Percentiles rank a stretch among this genome's conserved stretches.
phyloP scores from a whole-genome alignment of 1,140 invertebrate species.

The Drosophila tsacasi region DNA sequence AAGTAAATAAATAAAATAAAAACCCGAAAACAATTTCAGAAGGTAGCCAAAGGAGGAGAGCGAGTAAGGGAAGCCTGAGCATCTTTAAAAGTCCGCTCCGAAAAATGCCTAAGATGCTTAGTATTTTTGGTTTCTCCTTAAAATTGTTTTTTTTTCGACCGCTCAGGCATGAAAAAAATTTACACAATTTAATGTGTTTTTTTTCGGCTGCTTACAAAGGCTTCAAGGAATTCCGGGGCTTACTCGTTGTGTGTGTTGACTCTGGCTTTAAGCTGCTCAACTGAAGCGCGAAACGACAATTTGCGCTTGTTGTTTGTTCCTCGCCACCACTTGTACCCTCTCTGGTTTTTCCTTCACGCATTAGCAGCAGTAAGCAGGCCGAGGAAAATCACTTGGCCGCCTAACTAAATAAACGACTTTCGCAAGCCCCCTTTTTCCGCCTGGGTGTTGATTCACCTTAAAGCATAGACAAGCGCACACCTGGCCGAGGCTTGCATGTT shows the following conservation, averaged over 20 bases:
- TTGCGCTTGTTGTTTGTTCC: constrained; percentile 71
- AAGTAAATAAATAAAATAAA: constrained; percentile 82
- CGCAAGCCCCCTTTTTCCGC: neutral
- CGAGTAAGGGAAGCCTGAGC: constrained; percentile 21
- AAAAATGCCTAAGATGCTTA: constrained; percentile 75
- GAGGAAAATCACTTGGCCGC: constrained; percentile 52
- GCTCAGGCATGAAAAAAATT: constrained; percentile 58
- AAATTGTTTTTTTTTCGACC: constrained; percentile 21
- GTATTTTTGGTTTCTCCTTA: constrained; percentile 47
- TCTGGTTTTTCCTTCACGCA: constrained; percentile 36
- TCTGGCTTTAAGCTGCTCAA: constrained; percentile 80
- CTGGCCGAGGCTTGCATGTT: constrained; percentile 53
- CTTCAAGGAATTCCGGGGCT: constrained; percentile 64
- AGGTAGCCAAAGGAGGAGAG: constrained; percentile 31
- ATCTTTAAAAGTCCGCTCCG: constrained; percentile 62
- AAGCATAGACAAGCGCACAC: constrained; percentile 36
- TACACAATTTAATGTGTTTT: constrained; percentile 65
- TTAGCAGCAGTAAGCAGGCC: constrained; percentile 54
- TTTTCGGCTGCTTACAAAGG: constrained; percentile 57
- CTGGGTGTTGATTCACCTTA: constrained; percentile 22
- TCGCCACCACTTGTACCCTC: constrained; percentile 8
- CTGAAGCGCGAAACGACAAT: constrained; percentile 81
- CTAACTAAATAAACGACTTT: constrained; percentile 61
- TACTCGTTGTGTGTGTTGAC: constrained; percentile 61
- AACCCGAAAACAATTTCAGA: constrained; percentile 71